Percentiles rank a stretch among this genome's conserved stretches.
These are phyloP conservation scores for Lacanobia oleracea DNA, from an alignment of 2,888 invertebrate genomes.

Conservation along the genomic window DNA sequence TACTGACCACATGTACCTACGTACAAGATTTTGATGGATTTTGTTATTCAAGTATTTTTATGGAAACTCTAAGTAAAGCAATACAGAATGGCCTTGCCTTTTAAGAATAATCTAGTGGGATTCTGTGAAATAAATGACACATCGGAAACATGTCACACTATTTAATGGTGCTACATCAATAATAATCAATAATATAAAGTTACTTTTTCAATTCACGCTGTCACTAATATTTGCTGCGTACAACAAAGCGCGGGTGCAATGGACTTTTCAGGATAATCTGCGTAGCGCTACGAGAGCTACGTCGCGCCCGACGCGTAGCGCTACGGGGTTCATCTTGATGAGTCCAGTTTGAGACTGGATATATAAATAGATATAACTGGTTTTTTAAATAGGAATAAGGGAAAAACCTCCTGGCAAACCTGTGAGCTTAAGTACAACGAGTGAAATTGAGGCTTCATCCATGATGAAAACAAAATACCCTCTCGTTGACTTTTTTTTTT, in stretches of 20 bases:
- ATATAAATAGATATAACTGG: no score
- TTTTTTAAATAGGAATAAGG: background rate
- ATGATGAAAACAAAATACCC: no score
- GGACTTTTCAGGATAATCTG: background rate
- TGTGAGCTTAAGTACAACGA: background rate
- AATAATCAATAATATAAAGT: no score
- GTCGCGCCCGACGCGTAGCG: conserved; percentile 5
- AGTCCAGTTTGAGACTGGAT: conserved; percentile 9
- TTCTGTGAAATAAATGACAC: conserved; percentile 41
- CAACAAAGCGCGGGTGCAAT: background rate
- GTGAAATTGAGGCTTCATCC: background rate
- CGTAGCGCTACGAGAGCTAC: conserved; percentile 18
- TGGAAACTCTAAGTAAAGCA: background rate
- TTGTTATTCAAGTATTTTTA: background rate
- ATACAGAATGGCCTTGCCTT: background rate
- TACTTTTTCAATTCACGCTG: background rate
- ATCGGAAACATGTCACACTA: conserved; percentile 5
- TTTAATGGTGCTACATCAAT: background rate
- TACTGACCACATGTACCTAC: conserved; percentile 15
- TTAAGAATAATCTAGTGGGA: background rate
- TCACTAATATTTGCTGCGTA: background rate
- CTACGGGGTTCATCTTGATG: background rate
- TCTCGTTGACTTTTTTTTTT: no score
- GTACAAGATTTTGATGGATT: conserved; percentile 11
- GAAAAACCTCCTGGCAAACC: background rate